Conservation (phyloP, 2,888 invertebrate species). For the Latrodectus hesperus region DNA sequence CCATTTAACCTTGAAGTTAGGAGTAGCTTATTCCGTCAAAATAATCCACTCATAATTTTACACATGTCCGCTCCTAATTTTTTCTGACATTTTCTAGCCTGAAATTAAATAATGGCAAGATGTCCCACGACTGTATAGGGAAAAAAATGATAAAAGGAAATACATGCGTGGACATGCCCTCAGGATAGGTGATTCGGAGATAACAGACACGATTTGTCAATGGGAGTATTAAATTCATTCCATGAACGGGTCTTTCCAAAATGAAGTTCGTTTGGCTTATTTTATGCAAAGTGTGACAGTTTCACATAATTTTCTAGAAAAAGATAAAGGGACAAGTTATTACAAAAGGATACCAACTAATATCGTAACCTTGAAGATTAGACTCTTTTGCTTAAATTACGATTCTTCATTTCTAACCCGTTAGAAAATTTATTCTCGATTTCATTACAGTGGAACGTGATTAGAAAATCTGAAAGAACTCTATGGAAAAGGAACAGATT, state of each 20-base stretch:
- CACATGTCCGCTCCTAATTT: neutral
- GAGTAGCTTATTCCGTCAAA: neutral
- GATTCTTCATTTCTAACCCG: neutral
- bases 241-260: slow-evolving; percentile 5
- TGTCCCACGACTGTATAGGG: neutral
- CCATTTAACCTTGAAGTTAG: neutral
- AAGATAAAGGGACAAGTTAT: neutral
- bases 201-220: neutral
- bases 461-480: neutral
- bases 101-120: neutral
- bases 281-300: slow-evolving; percentile 1
- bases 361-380: neutral
- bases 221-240: neutral
- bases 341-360: neutral
- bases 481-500: neutral
- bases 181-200: neutral
- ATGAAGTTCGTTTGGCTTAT: neutral
- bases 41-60: neutral
- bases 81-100: neutral
- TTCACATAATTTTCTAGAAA: neutral
- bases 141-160: neutral
- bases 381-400: neutral
- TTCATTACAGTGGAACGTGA: neutral
- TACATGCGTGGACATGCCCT: neutral
- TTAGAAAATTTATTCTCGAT: neutral